Evolutionary conservation across 2,888 invertebrate species (phyloP).

Genomic region (Ennomos quercinarius): DNA sequence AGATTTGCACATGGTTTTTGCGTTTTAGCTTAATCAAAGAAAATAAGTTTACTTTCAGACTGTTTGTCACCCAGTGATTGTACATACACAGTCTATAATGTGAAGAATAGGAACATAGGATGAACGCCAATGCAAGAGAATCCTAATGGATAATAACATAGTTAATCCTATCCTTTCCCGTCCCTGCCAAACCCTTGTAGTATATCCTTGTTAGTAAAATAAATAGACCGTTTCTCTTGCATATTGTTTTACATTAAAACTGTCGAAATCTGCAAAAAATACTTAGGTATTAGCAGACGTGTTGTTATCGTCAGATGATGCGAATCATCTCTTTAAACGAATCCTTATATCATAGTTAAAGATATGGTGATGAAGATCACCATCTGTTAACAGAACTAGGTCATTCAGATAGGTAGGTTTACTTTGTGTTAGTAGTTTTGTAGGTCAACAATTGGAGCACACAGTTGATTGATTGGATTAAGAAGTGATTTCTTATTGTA

Average conservation of each 20-base stretch:
- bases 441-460: background rate
- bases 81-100: no score
- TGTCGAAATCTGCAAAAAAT: no score
- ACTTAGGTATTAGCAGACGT: background rate
- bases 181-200: constrained; percentile 54
- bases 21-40: no score
- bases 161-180: constrained; percentile 49
- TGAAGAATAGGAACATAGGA: background rate
- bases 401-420: background rate
- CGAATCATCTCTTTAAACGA: background rate
- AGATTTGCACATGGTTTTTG: no score
- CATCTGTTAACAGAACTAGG: constrained; percentile 8
- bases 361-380: constrained; percentile 4
- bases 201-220: constrained; percentile 45
- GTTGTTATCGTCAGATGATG: constrained; percentile 3
- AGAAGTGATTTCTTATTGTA: no score
- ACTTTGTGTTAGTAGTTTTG: background rate
- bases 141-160: constrained; percentile 13
- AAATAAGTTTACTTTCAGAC: no score
- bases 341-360: constrained; percentile 1
- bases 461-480: no score
- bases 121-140: constrained; percentile 44
- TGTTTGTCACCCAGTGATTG: no score
- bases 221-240: constrained; percentile 50
- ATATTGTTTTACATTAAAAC: background rate